These are phyloP conservation scores for Diachrysia chrysitis DNA, from an alignment of 2,888 invertebrate genomes.

Conservation along the genomic window DNA sequence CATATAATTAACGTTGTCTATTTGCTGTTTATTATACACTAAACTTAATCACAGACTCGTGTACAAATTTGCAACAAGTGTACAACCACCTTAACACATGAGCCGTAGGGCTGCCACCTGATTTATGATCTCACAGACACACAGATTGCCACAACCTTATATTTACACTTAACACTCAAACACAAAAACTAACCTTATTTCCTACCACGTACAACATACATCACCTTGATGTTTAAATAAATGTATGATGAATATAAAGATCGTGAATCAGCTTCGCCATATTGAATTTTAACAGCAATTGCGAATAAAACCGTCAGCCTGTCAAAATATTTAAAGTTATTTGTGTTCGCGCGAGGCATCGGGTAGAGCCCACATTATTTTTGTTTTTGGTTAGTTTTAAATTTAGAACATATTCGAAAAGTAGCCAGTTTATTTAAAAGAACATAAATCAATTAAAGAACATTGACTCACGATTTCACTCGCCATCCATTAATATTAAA, in stretches of 20 bases:
- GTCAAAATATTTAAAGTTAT: constrained; percentile 73
- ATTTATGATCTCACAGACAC: constrained; percentile 55
- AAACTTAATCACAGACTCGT: constrained; percentile 27
- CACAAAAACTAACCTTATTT: constrained; percentile 20
- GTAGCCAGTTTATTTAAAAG: not conserved
- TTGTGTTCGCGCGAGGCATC: constrained; percentile 47
- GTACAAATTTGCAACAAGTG: constrained; percentile 35
- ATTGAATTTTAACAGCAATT: constrained; percentile 67
- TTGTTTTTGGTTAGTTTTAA: constrained; percentile 20
- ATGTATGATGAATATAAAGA: constrained; percentile 12
- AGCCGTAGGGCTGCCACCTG: constrained; percentile 49
- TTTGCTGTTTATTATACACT: not conserved
- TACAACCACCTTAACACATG: constrained; percentile 36
- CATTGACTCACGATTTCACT: not conserved
- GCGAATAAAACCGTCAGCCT: constrained; percentile 69
- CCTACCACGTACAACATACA: not conserved
- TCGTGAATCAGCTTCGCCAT: constrained; percentile 65
- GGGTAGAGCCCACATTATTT: constrained; percentile 51
- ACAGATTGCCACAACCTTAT: constrained; percentile 47
- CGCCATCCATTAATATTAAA: not conserved
- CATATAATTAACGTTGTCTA: not conserved
- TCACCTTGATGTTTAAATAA: not conserved
- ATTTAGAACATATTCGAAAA: constrained; percentile 7
- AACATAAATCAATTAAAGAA: not conserved
- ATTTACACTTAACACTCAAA: constrained; percentile 16